A percentile compares a stretch with the other conserved stretches of the same genome.
Conservation (phyloP, 2,888 invertebrate species). For the Polietes domitor region DNA sequence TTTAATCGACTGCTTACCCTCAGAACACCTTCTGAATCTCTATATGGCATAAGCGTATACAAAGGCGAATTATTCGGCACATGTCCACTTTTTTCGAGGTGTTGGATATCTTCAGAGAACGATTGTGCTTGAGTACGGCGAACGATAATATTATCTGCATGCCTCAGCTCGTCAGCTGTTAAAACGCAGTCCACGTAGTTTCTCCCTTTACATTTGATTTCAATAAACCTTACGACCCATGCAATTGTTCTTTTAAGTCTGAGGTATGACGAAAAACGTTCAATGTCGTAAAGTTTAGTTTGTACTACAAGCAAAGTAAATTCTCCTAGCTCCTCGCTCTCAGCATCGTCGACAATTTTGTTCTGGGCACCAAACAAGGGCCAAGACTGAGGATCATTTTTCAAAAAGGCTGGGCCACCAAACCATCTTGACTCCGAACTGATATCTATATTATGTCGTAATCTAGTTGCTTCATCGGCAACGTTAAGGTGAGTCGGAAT, state of each 20-base stretch:
- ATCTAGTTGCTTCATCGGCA: constrained; percentile 65
- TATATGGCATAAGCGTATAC: too few species aligned
- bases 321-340: background rate
- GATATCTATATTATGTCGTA: constrained; percentile 39
- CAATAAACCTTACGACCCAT: too few species aligned
- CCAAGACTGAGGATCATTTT: background rate
- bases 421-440: background rate
- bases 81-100: background rate
- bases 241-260: background rate
- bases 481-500: constrained; percentile 67
- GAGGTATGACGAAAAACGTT: constrained; percentile 4
- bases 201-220: background rate
- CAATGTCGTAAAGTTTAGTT: background rate
- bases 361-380: background rate
- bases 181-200: too few species aligned
- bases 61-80: background rate
- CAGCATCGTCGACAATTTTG: background rate
- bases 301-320: background rate
- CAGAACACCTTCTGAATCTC: constrained; percentile 15
- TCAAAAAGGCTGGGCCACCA: background rate
- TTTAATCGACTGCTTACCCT: constrained; percentile 50
- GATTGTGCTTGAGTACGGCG: constrained; percentile 6
- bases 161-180: background rate
- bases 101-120: background rate
- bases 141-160: background rate